These are phyloP conservation scores for Poecilia picta DNA, from an alignment of 2,797 vertebrate species.

Conservation along the genomic window DNA sequence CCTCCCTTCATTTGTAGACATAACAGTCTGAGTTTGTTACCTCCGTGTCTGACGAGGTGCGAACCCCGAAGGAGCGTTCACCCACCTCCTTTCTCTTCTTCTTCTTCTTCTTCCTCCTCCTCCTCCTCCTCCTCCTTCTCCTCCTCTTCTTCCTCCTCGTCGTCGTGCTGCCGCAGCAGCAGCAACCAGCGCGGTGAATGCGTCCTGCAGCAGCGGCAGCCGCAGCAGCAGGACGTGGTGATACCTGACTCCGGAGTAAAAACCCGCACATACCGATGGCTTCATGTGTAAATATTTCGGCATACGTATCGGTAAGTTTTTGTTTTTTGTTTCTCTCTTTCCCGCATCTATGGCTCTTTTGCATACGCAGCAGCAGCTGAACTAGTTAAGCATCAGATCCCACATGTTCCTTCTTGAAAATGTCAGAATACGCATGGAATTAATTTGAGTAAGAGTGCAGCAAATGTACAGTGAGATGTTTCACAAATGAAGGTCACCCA, in stretches of 20 bases:
- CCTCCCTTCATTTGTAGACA: conserved; percentile 32
- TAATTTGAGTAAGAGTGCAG: neutral
- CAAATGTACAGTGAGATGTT: conserved; percentile 19
- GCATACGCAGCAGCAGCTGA: conserved; percentile 24
- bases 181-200: conserved; percentile 16
- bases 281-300: conserved; percentile 44
- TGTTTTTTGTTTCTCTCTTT: neutral
- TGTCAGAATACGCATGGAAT: neutral
- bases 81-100: conserved; percentile 28
- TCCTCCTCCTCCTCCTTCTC: conserved; percentile 32
- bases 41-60: conserved; percentile 55
- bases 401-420: too few relatives aligned
- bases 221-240: conserved; percentile 35
- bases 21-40: conserved; percentile 54
- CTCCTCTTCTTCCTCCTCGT: conserved; percentile 62
- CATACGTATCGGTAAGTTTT: conserved; percentile 71
- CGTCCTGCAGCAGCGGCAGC: conserved; percentile 40
- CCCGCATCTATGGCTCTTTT: conserved; percentile 17
- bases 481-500: conserved; percentile 68
- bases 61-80: conserved; percentile 55
- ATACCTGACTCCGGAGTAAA: conserved; percentile 18
- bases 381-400: neutral
- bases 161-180: conserved; percentile 61
- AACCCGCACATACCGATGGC: conserved; percentile 48
- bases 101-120: conserved; percentile 25